These are phyloP conservation scores for Heliothis peltigera DNA, from an alignment of 2,888 invertebrate species.

Conservation along the genomic window DNA sequence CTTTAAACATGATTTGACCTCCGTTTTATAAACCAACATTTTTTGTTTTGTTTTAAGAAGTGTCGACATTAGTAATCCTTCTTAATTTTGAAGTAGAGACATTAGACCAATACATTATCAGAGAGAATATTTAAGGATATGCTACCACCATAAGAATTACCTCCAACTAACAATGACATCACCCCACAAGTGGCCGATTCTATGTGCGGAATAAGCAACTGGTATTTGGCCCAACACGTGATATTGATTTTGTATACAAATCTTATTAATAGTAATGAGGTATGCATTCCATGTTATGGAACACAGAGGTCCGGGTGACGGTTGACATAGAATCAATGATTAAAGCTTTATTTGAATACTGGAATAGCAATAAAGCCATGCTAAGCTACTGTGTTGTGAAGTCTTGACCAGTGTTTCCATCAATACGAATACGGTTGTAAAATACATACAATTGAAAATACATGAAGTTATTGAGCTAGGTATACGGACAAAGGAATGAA, in stretches of 20 bases:
- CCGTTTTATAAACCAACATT: too few species aligned
- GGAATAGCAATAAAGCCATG: constrained; percentile 5
- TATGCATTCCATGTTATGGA: constrained; percentile 36
- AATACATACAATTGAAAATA: background rate
- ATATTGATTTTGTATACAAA: constrained; percentile 46
- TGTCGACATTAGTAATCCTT: too few species aligned
- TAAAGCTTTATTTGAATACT: constrained; percentile 37
- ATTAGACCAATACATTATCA: background rate
- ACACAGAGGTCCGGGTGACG: constrained; percentile 34
- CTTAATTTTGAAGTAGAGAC: too few species aligned
- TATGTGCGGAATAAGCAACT: constrained; percentile 24
- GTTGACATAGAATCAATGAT: constrained; percentile 17
- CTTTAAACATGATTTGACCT: too few species aligned
- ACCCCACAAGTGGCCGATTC: constrained; percentile 22
- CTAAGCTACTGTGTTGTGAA: background rate
- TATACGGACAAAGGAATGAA: background rate
- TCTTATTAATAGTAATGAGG: constrained; percentile 52
- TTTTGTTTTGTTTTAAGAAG: too few species aligned
- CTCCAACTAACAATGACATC: constrained; percentile 49
- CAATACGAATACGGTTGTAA: background rate
- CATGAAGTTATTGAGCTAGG: background rate
- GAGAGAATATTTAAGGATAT: constrained; percentile 4
- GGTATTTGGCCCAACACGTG: constrained; percentile 58
- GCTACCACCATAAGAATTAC: constrained; percentile 21
- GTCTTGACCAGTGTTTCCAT: background rate